Evolutionary conservation across 2,797 vertebrate species (phyloP).

Genomic region (Manis javanica): DNA sequence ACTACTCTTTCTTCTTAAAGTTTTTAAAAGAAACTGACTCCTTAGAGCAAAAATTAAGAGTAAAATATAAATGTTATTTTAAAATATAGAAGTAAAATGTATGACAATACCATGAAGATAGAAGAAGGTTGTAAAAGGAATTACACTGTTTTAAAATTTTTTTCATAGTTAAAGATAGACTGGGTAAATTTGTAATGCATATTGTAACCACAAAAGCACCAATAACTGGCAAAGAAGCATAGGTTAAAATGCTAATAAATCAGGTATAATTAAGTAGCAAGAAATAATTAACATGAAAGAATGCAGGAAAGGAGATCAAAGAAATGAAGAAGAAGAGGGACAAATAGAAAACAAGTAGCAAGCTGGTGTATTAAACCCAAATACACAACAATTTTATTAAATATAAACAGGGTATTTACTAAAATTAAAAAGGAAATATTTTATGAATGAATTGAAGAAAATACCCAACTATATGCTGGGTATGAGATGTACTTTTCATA

Average conservation of each 20-base stretch:
- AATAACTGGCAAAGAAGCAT: background rate
- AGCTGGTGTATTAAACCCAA: background rate
- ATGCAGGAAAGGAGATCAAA: background rate
- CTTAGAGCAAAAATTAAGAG: background rate
- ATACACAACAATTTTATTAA: background rate
- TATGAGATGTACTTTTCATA: background rate
- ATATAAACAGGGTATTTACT: background rate
- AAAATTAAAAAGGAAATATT: background rate
- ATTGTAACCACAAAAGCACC: background rate
- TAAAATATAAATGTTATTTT: too few species aligned
- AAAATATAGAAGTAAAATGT: background rate
- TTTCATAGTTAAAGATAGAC: background rate
- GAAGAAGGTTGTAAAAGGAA: background rate
- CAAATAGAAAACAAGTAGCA: background rate
- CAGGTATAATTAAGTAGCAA: background rate
- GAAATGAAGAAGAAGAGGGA: background rate
- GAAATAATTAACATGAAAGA: background rate
- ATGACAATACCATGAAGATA: background rate
- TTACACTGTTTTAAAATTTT: background rate
- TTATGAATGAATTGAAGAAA: background rate
- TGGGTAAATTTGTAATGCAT: background rate
- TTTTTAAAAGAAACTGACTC: background rate
- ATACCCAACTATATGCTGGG: background rate
- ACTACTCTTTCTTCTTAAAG: background rate
- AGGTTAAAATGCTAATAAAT: background rate